Percentiles rank a stretch among this genome's conserved stretches.
Conservation (phyloP, 2,797 vertebrate species). For the Zenarchopterus dispar region DNA sequence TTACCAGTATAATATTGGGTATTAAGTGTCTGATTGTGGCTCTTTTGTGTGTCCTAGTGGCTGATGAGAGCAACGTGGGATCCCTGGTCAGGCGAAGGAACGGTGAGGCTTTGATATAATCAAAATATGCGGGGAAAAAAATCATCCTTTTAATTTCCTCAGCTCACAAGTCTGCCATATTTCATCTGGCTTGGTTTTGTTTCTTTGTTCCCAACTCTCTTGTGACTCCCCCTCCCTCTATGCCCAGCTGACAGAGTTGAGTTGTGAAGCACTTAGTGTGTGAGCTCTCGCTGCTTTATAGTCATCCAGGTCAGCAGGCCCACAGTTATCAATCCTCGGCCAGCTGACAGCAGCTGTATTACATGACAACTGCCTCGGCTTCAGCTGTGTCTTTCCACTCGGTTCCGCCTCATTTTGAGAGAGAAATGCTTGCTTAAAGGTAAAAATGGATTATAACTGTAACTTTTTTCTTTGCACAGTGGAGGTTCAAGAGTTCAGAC, state of each 20-base stretch:
- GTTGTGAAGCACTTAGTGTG: constrained; percentile 67
- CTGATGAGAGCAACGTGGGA: constrained; percentile 91
- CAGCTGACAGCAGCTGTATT: constrained; percentile 55
- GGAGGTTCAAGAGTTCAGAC: background rate
- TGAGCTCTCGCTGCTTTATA: constrained; percentile 57
- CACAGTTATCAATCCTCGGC: constrained; percentile 48
- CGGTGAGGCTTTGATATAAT: constrained; percentile 80
- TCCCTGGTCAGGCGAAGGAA: constrained; percentile 79
- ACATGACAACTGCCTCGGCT: constrained; percentile 29
- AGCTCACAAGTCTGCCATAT: background rate
- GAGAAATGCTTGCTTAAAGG: constrained; percentile 26
- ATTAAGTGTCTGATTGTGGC: constrained; percentile 11
- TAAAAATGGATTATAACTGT: constrained; percentile 13
- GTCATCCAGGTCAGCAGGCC: constrained; percentile 57
- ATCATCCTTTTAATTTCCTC: constrained; percentile 7
- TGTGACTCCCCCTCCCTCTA: background rate
- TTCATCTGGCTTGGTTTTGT: constrained; percentile 3
- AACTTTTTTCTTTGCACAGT: constrained; percentile 7
- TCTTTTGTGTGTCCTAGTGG: constrained; percentile 78
- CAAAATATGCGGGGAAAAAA: background rate
- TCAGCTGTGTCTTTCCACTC: background rate
- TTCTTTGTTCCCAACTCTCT: background rate
- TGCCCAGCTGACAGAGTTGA: constrained; percentile 55
- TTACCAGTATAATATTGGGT: background rate
- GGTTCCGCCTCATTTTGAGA: constrained; percentile 36